These are phyloP conservation scores for Sebastolobus altivelis DNA, from an alignment of 2,797 vertebrate species.

Conservation along the genomic window DNA sequence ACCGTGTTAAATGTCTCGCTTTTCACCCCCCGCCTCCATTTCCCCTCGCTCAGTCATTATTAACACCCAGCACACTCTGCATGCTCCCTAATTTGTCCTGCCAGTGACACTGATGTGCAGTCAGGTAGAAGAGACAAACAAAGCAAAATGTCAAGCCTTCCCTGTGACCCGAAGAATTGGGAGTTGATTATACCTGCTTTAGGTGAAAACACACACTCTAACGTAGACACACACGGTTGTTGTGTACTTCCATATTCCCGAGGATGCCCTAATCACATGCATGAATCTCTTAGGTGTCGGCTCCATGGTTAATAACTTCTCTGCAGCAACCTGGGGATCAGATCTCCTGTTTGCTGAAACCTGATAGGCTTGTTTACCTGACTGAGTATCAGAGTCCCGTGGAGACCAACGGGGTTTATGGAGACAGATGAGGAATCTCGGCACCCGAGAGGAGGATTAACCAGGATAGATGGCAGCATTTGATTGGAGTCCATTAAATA, in stretches of 20 bases:
- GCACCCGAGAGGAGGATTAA: constrained; percentile 53
- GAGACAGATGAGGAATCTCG: constrained; percentile 50
- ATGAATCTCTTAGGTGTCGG: constrained; percentile 35
- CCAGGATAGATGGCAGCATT: constrained; percentile 55
- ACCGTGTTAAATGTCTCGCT: constrained; percentile 17
- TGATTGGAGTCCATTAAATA: constrained; percentile 53
- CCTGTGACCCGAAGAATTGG: constrained; percentile 53
- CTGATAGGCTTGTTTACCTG: constrained; percentile 15
- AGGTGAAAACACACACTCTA: constrained; percentile 6
- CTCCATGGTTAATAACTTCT: constrained; percentile 30
- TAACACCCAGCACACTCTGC: constrained; percentile 45
- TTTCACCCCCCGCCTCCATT: constrained; percentile 9
- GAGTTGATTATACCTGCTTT: constrained; percentile 48
- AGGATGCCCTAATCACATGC: constrained; percentile 21
- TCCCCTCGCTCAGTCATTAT: constrained; percentile 36
- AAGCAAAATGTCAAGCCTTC: constrained; percentile 62
- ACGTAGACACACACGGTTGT: neutral
- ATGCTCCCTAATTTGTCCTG: constrained; percentile 57
- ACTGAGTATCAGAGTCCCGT: constrained; percentile 16
- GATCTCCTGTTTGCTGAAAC: constrained; percentile 27
- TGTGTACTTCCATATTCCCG: constrained; percentile 18
- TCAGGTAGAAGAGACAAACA: constrained; percentile 66
- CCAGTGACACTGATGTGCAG: constrained; percentile 58
- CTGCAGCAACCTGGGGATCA: constrained; percentile 43
- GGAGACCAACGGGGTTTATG: constrained; percentile 48